phyloP scores from a whole-genome alignment of 2,797 vertebrate genomes.

The Discoglossus pictus region DNA sequence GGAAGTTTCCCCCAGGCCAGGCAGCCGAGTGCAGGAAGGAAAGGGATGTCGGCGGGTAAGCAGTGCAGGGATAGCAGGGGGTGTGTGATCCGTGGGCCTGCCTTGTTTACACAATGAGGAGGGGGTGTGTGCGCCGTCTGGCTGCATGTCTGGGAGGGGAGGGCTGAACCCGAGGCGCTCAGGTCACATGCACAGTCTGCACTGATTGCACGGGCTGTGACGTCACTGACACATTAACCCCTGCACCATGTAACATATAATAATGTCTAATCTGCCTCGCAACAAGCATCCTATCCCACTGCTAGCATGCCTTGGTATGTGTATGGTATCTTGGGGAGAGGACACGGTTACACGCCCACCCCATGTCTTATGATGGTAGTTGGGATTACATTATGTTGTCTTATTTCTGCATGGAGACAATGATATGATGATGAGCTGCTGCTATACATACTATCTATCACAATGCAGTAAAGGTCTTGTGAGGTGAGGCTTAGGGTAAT shows the following conservation, averaged over 20 bases:
- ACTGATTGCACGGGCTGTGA: slow-evolving; percentile 40
- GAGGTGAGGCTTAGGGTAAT: too few relatives aligned
- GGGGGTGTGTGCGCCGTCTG: slow-evolving; percentile 40
- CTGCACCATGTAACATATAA: background rate
- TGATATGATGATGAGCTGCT: slow-evolving; percentile 39
- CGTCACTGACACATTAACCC: slow-evolving; percentile 38
- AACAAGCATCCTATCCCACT: slow-evolving; percentile 30
- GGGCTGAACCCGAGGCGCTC: slow-evolving; percentile 49
- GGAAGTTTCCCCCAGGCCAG: slow-evolving; percentile 27
- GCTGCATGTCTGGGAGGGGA: slow-evolving; percentile 40
- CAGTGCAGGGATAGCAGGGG: slow-evolving; percentile 15
- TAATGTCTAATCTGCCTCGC: slow-evolving; percentile 29
- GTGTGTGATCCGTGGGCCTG: background rate
- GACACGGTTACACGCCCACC: slow-evolving; percentile 11
- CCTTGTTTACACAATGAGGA: slow-evolving; percentile 47
- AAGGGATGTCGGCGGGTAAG: slow-evolving; percentile 32
- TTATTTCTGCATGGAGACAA: slow-evolving; percentile 31
- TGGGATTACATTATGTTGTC: too few relatives aligned
- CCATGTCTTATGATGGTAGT: slow-evolving; percentile 6
- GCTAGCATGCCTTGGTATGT: background rate
- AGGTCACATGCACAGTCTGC: slow-evolving; percentile 42
- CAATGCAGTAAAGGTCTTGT: too few relatives aligned
- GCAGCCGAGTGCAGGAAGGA: background rate
- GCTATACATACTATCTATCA: too few relatives aligned
- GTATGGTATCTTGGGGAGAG: background rate